Conservation (phyloP, 2,888 invertebrate species). For the Mesorhabditis sp. region DNA sequence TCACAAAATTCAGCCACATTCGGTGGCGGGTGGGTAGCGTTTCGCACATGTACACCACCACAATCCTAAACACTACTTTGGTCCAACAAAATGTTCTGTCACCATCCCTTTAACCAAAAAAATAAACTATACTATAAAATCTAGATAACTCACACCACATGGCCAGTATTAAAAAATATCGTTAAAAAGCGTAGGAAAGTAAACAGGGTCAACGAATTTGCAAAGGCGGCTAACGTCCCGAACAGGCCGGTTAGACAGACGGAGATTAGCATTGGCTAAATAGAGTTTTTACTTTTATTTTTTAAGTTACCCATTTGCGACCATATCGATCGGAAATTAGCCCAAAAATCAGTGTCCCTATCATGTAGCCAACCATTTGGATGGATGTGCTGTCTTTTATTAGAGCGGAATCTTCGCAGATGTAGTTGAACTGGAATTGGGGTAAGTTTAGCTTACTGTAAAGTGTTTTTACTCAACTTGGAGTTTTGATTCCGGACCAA, state of each 20-base stretch:
- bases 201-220: not conserved
- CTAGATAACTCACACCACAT: conserved; percentile 3
- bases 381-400: conserved; percentile 1
- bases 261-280: conserved; percentile 1
- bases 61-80: not conserved
- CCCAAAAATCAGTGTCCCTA: conserved; percentile 4
- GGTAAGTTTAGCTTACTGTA: not conserved
- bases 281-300: not conserved
- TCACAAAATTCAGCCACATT: not conserved
- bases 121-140: not conserved
- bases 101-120: not conserved
- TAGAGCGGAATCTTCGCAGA: not conserved
- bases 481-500: too few relatives aligned
- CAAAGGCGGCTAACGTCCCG: not conserved
- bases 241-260: not conserved
- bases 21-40: not conserved
- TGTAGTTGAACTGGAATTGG: conserved; percentile 1
- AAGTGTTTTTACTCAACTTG: too few relatives aligned
- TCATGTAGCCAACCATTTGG: conserved; percentile 3
- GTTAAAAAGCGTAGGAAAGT: not conserved
- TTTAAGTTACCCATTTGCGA: not conserved
- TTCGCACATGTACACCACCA: not conserved
- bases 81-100: too few relatives aligned
- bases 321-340: not conserved
- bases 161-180: not conserved